Conservation (phyloP, 1,140 invertebrate species). For the Hycleus cichorii region DNA sequence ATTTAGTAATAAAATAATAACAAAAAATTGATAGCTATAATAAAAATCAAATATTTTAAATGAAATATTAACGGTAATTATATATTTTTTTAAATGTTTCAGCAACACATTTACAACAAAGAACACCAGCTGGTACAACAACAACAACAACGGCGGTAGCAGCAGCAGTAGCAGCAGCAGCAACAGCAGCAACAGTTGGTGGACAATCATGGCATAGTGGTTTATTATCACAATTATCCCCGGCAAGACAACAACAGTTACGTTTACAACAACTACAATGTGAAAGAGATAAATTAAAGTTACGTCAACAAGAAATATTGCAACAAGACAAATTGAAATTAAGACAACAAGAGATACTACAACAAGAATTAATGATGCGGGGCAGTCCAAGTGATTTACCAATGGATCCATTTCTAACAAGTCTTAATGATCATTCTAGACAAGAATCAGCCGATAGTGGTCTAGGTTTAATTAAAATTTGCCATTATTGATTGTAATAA, state of each 20-base stretch:
- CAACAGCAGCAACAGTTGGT: conserved; percentile 23
- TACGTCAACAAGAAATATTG: conserved; percentile 81
- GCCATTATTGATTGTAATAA: too few relatives aligned
- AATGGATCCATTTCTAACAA: conserved; percentile 76
- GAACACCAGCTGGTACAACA: conserved; percentile 21
- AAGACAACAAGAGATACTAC: conserved; percentile 81
- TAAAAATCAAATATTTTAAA: too few relatives aligned
- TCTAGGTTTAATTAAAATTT: conserved; percentile 40
- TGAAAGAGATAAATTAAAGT: conserved; percentile 78
- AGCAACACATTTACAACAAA: conserved; percentile 35
- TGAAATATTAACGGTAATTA: too few relatives aligned
- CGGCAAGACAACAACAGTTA: conserved; percentile 68
- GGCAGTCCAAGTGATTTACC: conserved; percentile 50
- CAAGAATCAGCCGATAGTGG: conserved; percentile 92
- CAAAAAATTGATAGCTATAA: neutral
- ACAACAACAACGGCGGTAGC: too few relatives aligned
- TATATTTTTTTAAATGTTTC: conserved; percentile 15
- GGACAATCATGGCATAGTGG: conserved; percentile 46
- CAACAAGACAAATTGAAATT: conserved; percentile 77
- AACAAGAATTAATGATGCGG: conserved; percentile 67
- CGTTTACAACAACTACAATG: conserved; percentile 76
- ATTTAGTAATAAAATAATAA: neutral
- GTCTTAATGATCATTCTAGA: conserved; percentile 75
- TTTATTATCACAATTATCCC: conserved; percentile 42
- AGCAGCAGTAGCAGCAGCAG: too few relatives aligned